Conservation (phyloP, 2,113 vertebrate genomes). For the Calypte anna region DNA sequence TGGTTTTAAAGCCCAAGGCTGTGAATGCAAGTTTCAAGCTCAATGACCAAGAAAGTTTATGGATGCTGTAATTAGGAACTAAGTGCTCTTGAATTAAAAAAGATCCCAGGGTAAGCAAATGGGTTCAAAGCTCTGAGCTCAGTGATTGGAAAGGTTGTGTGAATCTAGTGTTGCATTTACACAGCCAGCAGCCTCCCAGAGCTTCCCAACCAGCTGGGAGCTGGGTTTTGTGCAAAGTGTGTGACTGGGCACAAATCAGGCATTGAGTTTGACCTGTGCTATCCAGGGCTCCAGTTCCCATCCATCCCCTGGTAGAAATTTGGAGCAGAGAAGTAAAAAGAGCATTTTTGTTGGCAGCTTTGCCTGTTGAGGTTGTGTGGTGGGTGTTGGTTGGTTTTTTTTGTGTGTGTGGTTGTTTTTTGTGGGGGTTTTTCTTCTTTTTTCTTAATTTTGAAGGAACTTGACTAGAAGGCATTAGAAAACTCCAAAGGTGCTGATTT, state of each 20-base stretch:
- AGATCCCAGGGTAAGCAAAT: neutral
- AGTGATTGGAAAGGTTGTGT: fast-evolving
- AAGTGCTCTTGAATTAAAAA: neutral
- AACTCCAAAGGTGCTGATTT: neutral
- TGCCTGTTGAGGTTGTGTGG: neutral
- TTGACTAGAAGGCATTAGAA: neutral
- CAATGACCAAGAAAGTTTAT: neutral
- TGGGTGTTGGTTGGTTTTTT: too few relatives aligned
- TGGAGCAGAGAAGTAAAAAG: neutral
- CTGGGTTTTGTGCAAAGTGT: neutral
- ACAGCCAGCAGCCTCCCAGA: neutral
- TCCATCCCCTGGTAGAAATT: neutral
- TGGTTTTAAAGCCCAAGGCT: neutral
- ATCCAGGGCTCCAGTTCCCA: neutral
- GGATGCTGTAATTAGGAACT: neutral
- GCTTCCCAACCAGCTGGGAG: neutral
- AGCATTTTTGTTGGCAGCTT: neutral
- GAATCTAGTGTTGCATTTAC: neutral
- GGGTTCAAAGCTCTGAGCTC: neutral
- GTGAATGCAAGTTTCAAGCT: neutral
- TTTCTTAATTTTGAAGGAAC: neutral
- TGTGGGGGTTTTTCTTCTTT: neutral
- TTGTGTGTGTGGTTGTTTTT: too few relatives aligned
- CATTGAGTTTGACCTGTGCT: neutral
- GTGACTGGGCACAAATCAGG: neutral